Base-by-base conservation (phyloP, 2,888 invertebrate species). In the Aquatica leii region DNA sequence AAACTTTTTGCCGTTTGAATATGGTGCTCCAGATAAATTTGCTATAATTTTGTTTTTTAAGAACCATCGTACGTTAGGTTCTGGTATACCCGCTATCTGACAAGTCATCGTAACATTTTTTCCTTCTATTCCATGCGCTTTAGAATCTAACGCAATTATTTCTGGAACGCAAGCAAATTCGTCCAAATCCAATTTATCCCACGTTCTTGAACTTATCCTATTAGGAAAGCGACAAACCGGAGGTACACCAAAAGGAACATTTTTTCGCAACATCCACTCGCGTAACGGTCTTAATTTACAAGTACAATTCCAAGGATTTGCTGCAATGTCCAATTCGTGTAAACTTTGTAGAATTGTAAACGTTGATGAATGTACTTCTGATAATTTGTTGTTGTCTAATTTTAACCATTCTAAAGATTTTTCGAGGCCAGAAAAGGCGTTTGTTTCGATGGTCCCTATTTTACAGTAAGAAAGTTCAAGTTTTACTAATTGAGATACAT, bases 241-340 rank as follows among this genome's bases (percentile, higher is more conserved):
- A 6, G 90, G 88, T 53, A 87, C 83, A 21, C 85, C 89, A 59
- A 88, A 89, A 4, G 93, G 93, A 34, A 94, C 89, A 76, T 93
- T 93, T 75, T 88, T 87, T 61, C 85, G 84, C 65, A 90, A 80
- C 90, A 94, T 91, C 93, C 93, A 94, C 73, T 90, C 89, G 17
- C 91, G 83, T 66, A 93, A 79, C 0, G 92, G 90, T 57, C 91
- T 84, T 63, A 94, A 78, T 20, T 86, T 85, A 77, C 94, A 94
- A 41, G 91, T 89, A 78, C 93, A 94, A 78, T 92, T 90, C 92
- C 93, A 93, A 0, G 90, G 91, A 80, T 94, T 94, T 63, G 85
- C 87, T n/a, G 90, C 88, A 68, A 94, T 80, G 73, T 91, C 91
- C 65, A 94, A 81, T 11, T 91, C 92, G 75, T 92, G 90, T 54